These are phyloP conservation scores for Exocentrus adspersus DNA, from an alignment of 2,888 invertebrate species.

Conservation along the genomic window DNA sequence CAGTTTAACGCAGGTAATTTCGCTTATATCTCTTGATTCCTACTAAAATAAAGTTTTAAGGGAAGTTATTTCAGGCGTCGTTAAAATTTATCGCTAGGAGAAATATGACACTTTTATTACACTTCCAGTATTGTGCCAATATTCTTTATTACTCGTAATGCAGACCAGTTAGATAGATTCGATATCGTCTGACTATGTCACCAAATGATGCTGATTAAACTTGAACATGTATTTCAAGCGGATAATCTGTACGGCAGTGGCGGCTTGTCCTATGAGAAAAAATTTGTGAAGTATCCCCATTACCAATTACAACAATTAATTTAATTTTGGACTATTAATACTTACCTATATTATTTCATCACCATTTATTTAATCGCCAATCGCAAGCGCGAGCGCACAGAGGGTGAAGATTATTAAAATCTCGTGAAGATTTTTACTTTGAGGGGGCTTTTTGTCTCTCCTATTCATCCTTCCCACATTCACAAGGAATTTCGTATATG, in stretches of 20 bases:
- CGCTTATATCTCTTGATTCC: neutral
- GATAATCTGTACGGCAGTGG: neutral
- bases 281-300: too few relatives aligned
- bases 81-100: conserved; percentile 29
- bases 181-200: neutral
- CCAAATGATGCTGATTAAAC: neutral
- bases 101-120: conserved; percentile 29
- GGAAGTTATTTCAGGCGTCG: conserved; percentile 7
- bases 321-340: too few relatives aligned
- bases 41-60: neutral
- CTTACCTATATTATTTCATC: too few relatives aligned
- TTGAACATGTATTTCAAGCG: neutral
- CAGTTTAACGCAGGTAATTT: neutral
- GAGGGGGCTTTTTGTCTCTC: too few relatives aligned
- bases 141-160: neutral
- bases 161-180: neutral
- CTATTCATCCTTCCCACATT: too few relatives aligned
- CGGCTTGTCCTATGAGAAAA: too few relatives aligned
- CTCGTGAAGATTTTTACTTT: too few relatives aligned
- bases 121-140: conserved; percentile 18
- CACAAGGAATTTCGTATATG: too few relatives aligned
- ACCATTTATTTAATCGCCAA: too few relatives aligned
- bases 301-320: too few relatives aligned
- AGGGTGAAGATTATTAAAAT: too few relatives aligned
- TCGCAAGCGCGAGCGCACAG: too few relatives aligned